Conservation (phyloP, 1,140 invertebrate species). For the Pogonognathellus flavescens region DNA sequence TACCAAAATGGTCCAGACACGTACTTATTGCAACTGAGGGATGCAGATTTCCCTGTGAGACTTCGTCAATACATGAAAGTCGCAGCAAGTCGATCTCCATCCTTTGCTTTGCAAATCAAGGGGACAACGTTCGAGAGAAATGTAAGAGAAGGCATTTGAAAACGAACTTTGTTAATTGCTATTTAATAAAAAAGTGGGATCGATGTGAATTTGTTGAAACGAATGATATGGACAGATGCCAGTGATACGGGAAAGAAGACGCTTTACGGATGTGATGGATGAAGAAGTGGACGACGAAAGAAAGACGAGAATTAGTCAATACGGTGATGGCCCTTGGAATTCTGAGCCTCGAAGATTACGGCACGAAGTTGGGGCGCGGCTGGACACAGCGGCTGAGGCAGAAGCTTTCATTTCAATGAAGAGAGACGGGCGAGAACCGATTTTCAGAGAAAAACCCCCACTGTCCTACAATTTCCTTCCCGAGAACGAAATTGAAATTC, state of each 20-base stretch:
- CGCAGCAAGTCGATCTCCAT: conserved; percentile 81
- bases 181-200: no score
- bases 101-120: conserved; percentile 68
- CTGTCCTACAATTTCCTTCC: conserved; percentile 5
- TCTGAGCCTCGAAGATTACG: conserved; percentile 76
- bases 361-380: conserved; percentile 83
- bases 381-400: conserved; percentile 80
- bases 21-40: conserved; percentile 91
- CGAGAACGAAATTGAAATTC: not conserved
- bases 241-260: conserved; percentile 87
- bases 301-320: conserved; percentile 51
- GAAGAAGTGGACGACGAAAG: conserved; percentile 94
- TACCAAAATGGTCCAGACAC: conserved; percentile 97
- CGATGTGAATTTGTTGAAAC: no score
- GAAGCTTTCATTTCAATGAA: conserved; percentile 85
- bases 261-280: conserved; percentile 95
- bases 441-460: conserved; percentile 74
- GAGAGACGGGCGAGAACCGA: conserved; percentile 77
- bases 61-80: conserved; percentile 94
- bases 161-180: no score
- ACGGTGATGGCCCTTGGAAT: conserved; percentile 57
- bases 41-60: conserved; percentile 91
- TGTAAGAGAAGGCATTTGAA: conserved; percentile 73
- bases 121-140: conserved; percentile 79
- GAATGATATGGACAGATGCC: conserved; percentile 76